Evolutionary conservation across 2,113 vertebrate species (phyloP).

Genomic region (Pangasianodon hypophthalmus): DNA sequence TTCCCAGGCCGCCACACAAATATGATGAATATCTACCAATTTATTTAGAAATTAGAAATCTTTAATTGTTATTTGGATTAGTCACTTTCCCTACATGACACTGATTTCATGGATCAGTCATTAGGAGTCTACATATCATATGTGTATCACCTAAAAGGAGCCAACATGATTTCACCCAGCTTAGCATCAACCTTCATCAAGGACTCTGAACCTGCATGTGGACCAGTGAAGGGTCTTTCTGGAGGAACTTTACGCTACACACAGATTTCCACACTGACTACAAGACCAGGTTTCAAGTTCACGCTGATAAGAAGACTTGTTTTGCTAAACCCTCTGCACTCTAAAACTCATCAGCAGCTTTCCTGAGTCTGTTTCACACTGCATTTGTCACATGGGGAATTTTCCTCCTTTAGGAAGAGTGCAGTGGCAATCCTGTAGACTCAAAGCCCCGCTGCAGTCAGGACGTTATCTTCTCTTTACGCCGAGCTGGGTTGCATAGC

Average conservation of each 20-base stretch:
- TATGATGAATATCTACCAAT: not conserved
- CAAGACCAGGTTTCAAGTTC: not conserved
- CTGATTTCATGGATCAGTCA: not conserved
- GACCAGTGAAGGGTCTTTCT: not conserved
- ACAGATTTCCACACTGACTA: not conserved
- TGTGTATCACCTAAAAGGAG: not conserved
- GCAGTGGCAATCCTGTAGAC: not conserved
- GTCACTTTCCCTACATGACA: not conserved
- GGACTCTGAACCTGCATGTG: not conserved
- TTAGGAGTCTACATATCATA: not conserved
- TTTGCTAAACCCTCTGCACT: not conserved
- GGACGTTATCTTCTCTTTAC: constrained; percentile 21
- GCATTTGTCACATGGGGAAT: not conserved
- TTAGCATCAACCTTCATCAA: not conserved
- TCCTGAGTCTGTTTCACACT: not conserved
- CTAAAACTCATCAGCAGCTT: not conserved
- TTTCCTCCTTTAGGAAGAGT: too few relatives aligned
- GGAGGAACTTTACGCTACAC: not conserved
- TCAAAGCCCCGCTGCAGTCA: constrained; percentile 2
- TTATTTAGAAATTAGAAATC: not conserved
- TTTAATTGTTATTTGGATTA: not conserved
- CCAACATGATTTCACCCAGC: not conserved
- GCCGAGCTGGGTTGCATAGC: constrained; percentile 59
- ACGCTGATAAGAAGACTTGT: not conserved
- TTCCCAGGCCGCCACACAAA: not conserved